Conservation (phyloP, 2,888 invertebrate genomes). For the Sericinus montela region DNA sequence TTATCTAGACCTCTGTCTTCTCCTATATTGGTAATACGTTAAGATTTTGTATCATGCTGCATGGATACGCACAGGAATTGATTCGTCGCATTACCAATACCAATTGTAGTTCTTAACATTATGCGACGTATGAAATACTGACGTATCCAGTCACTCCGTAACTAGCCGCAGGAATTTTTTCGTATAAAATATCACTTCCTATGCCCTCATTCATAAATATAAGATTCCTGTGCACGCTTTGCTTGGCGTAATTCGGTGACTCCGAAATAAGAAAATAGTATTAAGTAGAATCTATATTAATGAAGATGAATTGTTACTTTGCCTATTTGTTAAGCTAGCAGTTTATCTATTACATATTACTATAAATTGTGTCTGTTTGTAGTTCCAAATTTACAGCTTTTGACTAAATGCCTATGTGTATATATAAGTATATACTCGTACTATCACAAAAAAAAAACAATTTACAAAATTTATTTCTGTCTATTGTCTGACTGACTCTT, state of each 20-base stretch:
- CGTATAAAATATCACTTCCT: neutral
- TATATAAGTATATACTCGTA: no score
- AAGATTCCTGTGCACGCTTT: neutral
- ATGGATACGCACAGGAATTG: neutral
- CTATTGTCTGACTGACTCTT: no score
- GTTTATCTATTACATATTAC: no score
- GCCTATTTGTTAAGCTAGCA: no score
- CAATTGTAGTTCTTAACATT: neutral
- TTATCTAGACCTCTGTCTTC: no score
- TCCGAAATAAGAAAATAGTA: neutral
- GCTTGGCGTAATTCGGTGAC: neutral
- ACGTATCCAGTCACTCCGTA: neutral
- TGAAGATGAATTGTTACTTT: no score
- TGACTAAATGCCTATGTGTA: no score
- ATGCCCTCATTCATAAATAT: neutral
- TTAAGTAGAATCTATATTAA: neutral
- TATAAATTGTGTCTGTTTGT: no score
- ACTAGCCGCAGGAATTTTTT: neutral
- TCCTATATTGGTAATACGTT: no score
- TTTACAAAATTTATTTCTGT: no score
- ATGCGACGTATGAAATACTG: neutral
- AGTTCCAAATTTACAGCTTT: no score
- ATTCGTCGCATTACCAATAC: neutral
- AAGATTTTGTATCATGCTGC: neutral
- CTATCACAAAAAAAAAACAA: no score